phyloP scores from a whole-genome alignment of 2,888 invertebrate genomes.

The Callyntrura guangdongensis region DNA sequence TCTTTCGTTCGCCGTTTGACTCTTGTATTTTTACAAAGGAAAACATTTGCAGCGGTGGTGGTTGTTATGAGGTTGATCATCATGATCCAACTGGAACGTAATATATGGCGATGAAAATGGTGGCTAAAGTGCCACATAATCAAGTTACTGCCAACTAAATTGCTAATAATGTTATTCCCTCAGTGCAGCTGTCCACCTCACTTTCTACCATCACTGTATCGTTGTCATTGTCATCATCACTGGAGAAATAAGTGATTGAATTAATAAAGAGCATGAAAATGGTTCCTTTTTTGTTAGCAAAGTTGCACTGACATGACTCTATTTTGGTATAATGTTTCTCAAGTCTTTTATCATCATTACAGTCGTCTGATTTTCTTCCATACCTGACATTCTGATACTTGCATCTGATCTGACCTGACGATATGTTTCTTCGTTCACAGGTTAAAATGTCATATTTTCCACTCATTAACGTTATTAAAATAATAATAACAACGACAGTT shows the following conservation, averaged over 20 bases:
- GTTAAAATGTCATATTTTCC: too few relatives aligned
- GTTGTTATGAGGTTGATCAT: constrained; percentile 32
- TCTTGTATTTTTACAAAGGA: not conserved
- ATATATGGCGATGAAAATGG: constrained; percentile 74
- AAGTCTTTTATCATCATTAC: not conserved
- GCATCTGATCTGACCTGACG: not conserved
- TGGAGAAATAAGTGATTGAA: constrained; percentile 49
- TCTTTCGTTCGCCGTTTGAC: constrained; percentile 39
- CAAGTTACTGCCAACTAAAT: constrained; percentile 76
- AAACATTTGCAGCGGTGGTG: not conserved
- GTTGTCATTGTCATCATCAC: constrained; percentile 16
- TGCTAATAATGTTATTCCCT: constrained; percentile 75
- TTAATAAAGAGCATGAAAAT: constrained; percentile 60
- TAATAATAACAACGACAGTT: too few relatives aligned
- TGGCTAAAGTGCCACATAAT: constrained; percentile 75
- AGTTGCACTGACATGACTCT: constrained; percentile 36
- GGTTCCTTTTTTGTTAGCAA: not conserved
- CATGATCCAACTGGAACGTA: constrained; percentile 64
- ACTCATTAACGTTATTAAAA: too few relatives aligned
- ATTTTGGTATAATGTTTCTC: constrained; percentile 44
- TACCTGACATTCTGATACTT: not conserved
- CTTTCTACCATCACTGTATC: constrained; percentile 36
- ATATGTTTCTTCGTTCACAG: too few relatives aligned
- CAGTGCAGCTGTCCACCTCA: constrained; percentile 67
- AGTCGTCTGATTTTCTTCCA: not conserved